Evolutionary conservation across 2,888 invertebrate species (phyloP), one percentile per base, ranked within the genome.

Genomic region (Apamea anceps): DNA sequence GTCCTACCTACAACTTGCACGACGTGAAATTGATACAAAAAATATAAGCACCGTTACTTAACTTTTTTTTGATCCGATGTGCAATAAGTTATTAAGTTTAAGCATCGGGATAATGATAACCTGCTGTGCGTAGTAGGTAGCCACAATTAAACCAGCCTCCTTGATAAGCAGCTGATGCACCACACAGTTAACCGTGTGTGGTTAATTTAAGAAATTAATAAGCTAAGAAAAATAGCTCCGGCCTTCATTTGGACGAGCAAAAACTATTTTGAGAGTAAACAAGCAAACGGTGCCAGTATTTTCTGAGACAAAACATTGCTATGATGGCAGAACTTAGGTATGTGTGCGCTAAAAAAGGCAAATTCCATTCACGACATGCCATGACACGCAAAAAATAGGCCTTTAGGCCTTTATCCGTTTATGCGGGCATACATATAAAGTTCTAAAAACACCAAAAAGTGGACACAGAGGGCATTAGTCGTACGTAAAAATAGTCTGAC

Each of bases 391-490:
- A 77, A 77, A 87, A 80, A 67, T 67, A 65, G 66, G 71, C 72
- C 75, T 68, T 68, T 67, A 65, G 66, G 71, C 72, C 75, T 68
- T 68, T 72, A 70, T 70, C 67, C 79, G 65, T 65, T 62, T 82
- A 68, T 68, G 60, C 63, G 54, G 48, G 62, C 68, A 66, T 66
- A 73, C 65, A 77, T 79, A 82, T 78, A 82, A 85, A 84, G 67
- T 74, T 79, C 75, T 75, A 73, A 81, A 88, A 81, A 81, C 70
- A 63, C 54, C 68, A 81, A 85, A 85, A 86, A 72, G 32, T 79
- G 73, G 67, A 75, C 73, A 77, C 37, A 71, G 67, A 77, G 65
- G 79, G 82, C 87, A 89, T 89, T 89, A 89, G 88, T 77, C 77
- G 75, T 78, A 78, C 79, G 70, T 72, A 83, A 81, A 87, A 84